Conservation (phyloP, 2,113 vertebrate genomes). For the zebrafish (Danio rerio) region DNA sequence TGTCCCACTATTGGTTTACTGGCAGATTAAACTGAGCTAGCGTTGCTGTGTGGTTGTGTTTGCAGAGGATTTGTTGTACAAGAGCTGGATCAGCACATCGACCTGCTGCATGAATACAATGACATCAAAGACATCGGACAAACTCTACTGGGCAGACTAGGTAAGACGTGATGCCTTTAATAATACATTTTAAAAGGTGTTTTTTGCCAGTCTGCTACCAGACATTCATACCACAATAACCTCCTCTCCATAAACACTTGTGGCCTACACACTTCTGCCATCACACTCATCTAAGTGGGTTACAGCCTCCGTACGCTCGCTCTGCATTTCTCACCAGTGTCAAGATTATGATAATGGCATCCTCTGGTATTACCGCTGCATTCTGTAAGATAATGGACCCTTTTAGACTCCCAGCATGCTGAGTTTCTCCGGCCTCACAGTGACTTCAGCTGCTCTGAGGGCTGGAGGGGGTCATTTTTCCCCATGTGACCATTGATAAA, state of each 20-base stretch:
- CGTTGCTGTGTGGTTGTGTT: constrained; percentile 35
- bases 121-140: constrained; percentile 94
- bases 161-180: constrained; percentile 72
- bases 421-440: not conserved
- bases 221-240: not conserved
- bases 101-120: constrained; percentile 92
- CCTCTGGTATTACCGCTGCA: constrained; percentile 5
- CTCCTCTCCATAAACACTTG: not conserved
- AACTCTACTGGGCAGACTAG: constrained; percentile 88
- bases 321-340: constrained; percentile 28
- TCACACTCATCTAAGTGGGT: constrained; percentile 24
- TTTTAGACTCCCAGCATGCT: constrained; percentile 10
- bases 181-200: not conserved
- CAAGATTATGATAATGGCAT: constrained; percentile 46
- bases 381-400: constrained; percentile 48
- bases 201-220: not conserved
- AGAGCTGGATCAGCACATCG: constrained; percentile 88
- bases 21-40: not conserved
- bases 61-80: constrained; percentile 83
- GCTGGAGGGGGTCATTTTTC: constrained; percentile 43
- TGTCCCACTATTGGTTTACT: constrained; percentile 15
- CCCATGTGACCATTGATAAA: constrained; percentile 46
- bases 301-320: not conserved
- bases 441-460: constrained; percentile 43
- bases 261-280: constrained; percentile 13